Evolutionary conservation across 2,797 vertebrate genomes (phyloP), one percentile per base, ranked within the genome.

Genomic region (Gymnoscopelus microlampas): DNA sequence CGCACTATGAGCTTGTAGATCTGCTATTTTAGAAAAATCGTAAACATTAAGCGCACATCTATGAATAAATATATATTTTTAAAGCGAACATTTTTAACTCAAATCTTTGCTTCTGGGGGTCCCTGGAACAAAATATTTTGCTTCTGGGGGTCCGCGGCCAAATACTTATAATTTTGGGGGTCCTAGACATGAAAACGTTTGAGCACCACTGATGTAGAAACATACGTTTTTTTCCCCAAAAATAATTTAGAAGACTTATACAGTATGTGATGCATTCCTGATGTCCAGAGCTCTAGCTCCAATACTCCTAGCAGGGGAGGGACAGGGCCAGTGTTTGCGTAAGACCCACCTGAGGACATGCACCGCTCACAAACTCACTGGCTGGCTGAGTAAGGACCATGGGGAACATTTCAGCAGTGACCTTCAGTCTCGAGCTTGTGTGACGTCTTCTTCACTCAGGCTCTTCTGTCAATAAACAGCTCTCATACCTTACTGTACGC

Each of bases 181-280:
- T 19, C 19, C 19, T 19, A 1, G 19, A 19, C 19, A 19, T 19
- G 19, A 19, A 19, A 19, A 19, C 19, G 19, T 19, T 19, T 32
- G 29, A 32, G 29, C 3, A 32, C 29, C 29, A 81, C 19, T 1
- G 32, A 19, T 19, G 1, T 19, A 19, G 19, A 19, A 19, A 19
- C 19, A 19, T 3, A 13, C 39, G 66, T 60, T 55, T 76, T 89
- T 81, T 87, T 88, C 89, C 84, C 68, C 70, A 64, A 76, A 69
- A 10, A 19, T 19, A 19, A 19, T n/a, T n/a, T n/a, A n/a, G n/a
- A n/a, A n/a, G n/a, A n/a, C n/a, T 58, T 14, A 51, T 53, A 4
- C 2, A 2, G 44, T 61, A 72, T 75, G 70, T 39, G 54, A 48
- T 35, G 55, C 62, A 53, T 69, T 83, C 63, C 66, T 65, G 60